Evolutionary conservation across 23 tunicate species (phyloP), one percentile per base, ranked within the genome.

Genomic region (Trididemnum miniatum): DNA sequence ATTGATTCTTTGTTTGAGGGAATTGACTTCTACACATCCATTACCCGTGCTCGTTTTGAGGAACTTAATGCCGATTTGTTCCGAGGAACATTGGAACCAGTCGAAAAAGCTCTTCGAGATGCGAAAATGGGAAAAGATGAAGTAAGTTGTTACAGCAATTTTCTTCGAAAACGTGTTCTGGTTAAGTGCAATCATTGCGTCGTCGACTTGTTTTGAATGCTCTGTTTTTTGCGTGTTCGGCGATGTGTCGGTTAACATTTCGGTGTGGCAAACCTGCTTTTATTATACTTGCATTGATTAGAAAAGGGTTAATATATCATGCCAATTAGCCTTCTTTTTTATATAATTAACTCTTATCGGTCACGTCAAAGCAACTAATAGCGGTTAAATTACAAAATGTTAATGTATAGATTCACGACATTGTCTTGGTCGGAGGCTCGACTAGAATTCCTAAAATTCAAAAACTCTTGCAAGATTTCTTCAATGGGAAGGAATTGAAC

Each of bases 31-130:
- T 95, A 95, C 92, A 95, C 99, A 24, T 87, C 92, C 27, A 86
- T 95, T 78, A 95, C 99, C 60, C 87, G 99, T 40, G 99, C 99
- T 72, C 96, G 99, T 23, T 95, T 95, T 78, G 99, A 95, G 36
- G 99, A 95, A 65, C 83, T 86, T 37, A 72, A 77, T 66, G 72
- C 76, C 50, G 96, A 90, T 72, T 91, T 95, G 7, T 95, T 95
- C 99, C 89, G 99, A 15, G 96, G 82, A 62, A 95, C 99, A 18
- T 38, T 90, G 52, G 92, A 86, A n/a, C 99, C 99, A 0, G 99
- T 95, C 7, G 99, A 95, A 59, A 90, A 90, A 65, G 73, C 99
- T 60, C 87, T 95, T 15, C 83, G 94, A 20, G 99, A 88, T 66
- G 99, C 99, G 29, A 90, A 90, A 49, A 83, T 95, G 86, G 92